These are phyloP conservation scores for Poeciliopsis gracilis DNA, from an alignment of 2,797 vertebrate genomes.

Conservation along the genomic window DNA sequence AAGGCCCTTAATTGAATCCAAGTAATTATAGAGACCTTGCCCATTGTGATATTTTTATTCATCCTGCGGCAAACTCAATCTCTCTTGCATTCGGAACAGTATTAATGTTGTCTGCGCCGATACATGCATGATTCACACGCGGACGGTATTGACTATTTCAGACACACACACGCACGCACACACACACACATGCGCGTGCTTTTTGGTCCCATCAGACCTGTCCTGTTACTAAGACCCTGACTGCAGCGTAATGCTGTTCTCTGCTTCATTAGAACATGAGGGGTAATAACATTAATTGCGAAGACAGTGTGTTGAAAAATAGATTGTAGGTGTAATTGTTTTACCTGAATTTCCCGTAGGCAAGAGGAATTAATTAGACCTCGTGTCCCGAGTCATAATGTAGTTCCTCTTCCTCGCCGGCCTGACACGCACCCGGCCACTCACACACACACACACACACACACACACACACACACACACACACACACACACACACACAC, in stretches of 20 bases:
- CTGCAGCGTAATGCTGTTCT: constrained; percentile 35
- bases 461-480: neutral
- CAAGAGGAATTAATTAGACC: constrained; percentile 79
- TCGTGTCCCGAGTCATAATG: constrained; percentile 72
- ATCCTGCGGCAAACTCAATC: constrained; percentile 78
- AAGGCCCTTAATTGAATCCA: constrained; percentile 80
- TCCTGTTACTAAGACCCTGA: constrained; percentile 56
- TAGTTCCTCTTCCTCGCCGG: constrained; percentile 57
- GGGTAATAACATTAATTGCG: constrained; percentile 81
- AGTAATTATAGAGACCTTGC: constrained; percentile 82
- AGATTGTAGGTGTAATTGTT: constrained; percentile 84
- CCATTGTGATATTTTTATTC: constrained; percentile 83
- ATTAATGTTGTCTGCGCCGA: constrained; percentile 77
- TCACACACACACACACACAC: constrained; percentile 10
- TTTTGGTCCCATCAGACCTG: constrained; percentile 57
- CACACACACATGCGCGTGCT: constrained; percentile 14
- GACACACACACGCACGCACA: constrained; percentile 8
- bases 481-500: neutral
- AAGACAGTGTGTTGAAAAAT: constrained; percentile 81
- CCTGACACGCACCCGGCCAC: constrained; percentile 13
- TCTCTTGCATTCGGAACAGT: constrained; percentile 71
- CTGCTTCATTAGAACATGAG: constrained; percentile 72
- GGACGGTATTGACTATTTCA: constrained; percentile 26
- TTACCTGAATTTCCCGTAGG: constrained; percentile 78
- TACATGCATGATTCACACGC: constrained; percentile 52